These are phyloP conservation scores for Stomorhina lunata DNA, from an alignment of 2,888 invertebrate species.

Conservation along the genomic window DNA sequence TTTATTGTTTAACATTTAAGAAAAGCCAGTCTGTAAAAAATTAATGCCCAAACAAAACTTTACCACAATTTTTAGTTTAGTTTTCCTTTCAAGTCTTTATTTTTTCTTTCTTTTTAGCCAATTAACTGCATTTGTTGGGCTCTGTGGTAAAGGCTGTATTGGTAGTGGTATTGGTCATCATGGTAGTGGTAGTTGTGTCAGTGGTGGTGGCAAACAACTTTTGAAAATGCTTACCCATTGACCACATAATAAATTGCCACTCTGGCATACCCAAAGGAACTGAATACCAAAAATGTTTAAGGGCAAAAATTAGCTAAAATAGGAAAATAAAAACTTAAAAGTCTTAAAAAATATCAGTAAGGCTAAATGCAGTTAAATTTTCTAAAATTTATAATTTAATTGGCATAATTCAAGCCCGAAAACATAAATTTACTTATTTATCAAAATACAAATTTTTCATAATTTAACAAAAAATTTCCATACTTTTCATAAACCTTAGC, in stretches of 20 bases:
- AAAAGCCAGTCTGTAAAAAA: background rate
- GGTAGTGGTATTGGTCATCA: background rate
- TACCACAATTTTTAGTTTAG: background rate
- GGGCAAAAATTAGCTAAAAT: slow-evolving; percentile 10
- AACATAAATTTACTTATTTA: no score
- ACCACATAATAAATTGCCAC: slow-evolving; percentile 54
- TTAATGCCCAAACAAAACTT: background rate
- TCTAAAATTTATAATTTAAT: no score
- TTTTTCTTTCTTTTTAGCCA: slow-evolving; percentile 32
- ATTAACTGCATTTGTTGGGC: slow-evolving; percentile 47
- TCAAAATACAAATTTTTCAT: no score
- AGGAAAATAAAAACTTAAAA: background rate
- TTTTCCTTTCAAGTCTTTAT: background rate
- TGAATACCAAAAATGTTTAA: slow-evolving; percentile 21
- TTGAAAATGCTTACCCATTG: slow-evolving; percentile 29
- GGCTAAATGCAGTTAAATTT: background rate
- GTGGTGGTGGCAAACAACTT: slow-evolving; percentile 5
- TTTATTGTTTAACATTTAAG: background rate
- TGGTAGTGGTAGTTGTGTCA: background rate
- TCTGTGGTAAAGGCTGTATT: background rate
- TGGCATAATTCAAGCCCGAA: no score
- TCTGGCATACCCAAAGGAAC: slow-evolving; percentile 35
- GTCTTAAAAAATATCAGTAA: background rate
- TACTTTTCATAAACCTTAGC: no score
- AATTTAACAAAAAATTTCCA: no score